Conservation (phyloP, 2,888 invertebrate species). For the Fragum whitleyi region DNA sequence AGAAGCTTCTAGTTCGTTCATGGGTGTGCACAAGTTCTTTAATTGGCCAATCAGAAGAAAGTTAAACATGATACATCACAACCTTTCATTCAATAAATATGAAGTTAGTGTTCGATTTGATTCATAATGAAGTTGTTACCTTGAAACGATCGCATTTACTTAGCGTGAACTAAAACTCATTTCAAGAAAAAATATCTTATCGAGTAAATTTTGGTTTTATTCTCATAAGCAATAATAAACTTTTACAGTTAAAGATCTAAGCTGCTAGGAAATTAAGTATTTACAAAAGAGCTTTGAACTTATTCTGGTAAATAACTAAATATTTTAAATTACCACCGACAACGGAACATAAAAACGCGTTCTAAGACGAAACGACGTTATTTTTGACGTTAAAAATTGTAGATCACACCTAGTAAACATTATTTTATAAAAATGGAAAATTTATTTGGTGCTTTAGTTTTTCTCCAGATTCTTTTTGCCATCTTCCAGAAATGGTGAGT, state of each 20-base stretch:
- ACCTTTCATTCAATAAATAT: neutral
- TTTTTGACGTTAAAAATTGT: neutral
- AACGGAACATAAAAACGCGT: neutral
- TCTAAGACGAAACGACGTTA: neutral
- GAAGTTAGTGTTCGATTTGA: neutral
- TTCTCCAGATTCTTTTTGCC: neutral
- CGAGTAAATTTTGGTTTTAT: too few species aligned
- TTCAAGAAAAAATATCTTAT: too few species aligned
- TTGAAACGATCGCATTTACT: neutral
- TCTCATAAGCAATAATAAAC: too few species aligned
- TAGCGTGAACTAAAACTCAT: neutral
- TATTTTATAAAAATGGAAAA: neutral
- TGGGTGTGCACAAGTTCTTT: neutral
- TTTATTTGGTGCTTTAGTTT: neutral
- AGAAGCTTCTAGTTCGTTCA: neutral
- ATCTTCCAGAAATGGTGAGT: constrained; percentile 9
- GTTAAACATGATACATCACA: neutral
- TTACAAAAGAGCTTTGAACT: too few species aligned
- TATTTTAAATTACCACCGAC: neutral
- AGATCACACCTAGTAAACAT: too few species aligned
- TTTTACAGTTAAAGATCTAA: too few species aligned
- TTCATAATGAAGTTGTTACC: neutral
- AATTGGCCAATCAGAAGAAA: constrained; percentile 1
- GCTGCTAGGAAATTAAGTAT: too few species aligned
- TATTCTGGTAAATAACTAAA: neutral